Evolutionary conservation across 2,888 invertebrate species (phyloP).

Genomic region (Kuschelorhynchus macadamiae): DNA sequence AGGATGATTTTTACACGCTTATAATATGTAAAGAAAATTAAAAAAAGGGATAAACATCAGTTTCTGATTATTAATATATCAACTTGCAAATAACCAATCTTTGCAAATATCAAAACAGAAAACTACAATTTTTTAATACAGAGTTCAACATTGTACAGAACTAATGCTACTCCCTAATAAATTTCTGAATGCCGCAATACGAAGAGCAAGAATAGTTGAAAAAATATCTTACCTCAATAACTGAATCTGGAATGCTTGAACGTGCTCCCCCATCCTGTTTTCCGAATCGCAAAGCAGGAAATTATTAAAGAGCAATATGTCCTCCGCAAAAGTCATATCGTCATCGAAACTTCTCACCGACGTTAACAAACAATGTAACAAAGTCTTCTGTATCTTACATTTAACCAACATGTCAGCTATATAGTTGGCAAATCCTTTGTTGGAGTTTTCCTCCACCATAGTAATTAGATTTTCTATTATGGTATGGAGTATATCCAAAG

Average conservation of each 20-base stretch:
- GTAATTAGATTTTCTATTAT: constrained; percentile 81
- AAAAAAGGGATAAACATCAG: no score
- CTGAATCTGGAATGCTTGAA: constrained; percentile 80
- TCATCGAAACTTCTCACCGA: constrained; percentile 77
- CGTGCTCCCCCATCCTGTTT: constrained; percentile 74
- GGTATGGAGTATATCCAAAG: constrained; percentile 80
- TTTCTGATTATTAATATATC: no score
- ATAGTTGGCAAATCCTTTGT: constrained; percentile 81
- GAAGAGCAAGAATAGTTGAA: no score
- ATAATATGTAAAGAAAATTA: no score
- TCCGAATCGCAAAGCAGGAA: constrained; percentile 72
- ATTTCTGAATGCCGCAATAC: no score
- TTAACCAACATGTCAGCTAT: constrained; percentile 81
- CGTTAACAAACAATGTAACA: constrained; percentile 85
- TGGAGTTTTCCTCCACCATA: constrained; percentile 81
- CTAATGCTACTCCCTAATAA: no score
- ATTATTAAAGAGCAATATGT: constrained; percentile 82
- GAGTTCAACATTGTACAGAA: no score
- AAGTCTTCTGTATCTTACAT: constrained; percentile 87
- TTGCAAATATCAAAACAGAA: no score
- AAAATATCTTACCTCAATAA: constrained; percentile 73
- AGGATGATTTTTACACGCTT: no score
- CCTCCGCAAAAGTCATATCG: constrained; percentile 79
- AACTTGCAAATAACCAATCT: no score
- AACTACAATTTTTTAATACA: no score